Base-by-base conservation (phyloP, 2,113 vertebrate genomes). In the Cavia porcellus region DNA sequence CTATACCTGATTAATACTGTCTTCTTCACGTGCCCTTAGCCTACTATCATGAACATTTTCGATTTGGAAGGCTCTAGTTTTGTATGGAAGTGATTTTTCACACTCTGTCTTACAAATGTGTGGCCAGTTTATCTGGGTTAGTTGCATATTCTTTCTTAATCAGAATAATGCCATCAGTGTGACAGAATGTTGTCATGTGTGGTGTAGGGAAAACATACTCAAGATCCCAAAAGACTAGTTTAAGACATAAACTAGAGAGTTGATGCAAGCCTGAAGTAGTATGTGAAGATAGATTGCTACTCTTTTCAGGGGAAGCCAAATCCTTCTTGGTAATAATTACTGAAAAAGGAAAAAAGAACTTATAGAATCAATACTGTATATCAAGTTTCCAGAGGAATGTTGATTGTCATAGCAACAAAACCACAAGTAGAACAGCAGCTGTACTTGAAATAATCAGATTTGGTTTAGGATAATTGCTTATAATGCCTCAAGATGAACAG, bases 51-150 rank as follows among this genome's bases (percentile, higher is more conserved):
- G 55, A 38, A 84, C 88, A 68, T 80, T 30, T 28, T 70, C 61
- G 7, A 92, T 30, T 79, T 62, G 42, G 35, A 94, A 70, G 30
- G 17, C 70, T 24, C 61, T 70, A 7, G 42, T 80, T 94, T 85
- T 38, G 59, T 95, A 10, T 80, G n/a, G 32, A 45, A 85, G 57
- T 57, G 52, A 64, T 81, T 95, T 96, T 12, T 12, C 55, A 86
- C 24, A 15, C 55, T 72, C 24, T 47, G n/a, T 38, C 12, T 30
- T 47, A 28, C 25, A 77, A 77, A 77, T 11, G 15, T 47, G 17
- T 84, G 62, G 10, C 57, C n/a, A 72, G 8, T 28, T 47, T 59
- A 25, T 59, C 72, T 86, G 28, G 59, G 74, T 25, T 92, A 52
- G 45, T 81, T 86, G 8, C 38, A 38, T 24, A 61, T 47, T 81